A percentile compares a stretch with the other conserved stretches of the same genome.
phyloP scores from a whole-genome alignment of 2,113 vertebrate species.

The Otocyon megalotis region DNA sequence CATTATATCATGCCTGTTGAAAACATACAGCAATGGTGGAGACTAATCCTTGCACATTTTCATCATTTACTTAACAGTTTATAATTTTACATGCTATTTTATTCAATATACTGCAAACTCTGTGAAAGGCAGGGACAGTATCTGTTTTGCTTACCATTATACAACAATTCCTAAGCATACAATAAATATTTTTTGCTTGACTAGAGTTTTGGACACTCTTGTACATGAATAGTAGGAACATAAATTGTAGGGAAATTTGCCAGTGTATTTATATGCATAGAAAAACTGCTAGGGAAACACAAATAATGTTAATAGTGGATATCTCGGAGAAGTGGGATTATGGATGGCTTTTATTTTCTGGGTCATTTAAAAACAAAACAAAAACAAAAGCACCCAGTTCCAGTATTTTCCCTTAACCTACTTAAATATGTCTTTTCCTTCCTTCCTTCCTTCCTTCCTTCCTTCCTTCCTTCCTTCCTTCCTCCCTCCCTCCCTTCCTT shows the following conservation, averaged over 20 bases:
- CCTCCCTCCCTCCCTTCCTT: neutral
- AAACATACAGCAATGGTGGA: neutral
- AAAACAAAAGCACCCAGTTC: neutral
- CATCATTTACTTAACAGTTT: constrained; percentile 9
- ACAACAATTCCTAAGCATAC: neutral
- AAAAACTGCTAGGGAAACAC: neutral
- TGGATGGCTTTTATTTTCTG: neutral
- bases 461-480: neutral
- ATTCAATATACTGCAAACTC: neutral
- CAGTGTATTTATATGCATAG: neutral
- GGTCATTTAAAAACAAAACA: neutral
- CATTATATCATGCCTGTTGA: neutral
- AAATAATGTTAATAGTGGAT: neutral
- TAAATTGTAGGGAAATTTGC: neutral
- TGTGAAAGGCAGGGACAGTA: neutral
- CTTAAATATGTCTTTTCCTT: neutral
- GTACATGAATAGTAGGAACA: neutral
- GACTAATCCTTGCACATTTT: neutral
- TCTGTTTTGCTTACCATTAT: neutral
- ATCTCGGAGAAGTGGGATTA: neutral
- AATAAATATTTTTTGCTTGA: constrained; percentile 11
- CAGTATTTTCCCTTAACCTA: neutral
- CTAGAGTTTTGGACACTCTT: neutral
- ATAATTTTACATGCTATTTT: neutral
- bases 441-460: neutral